Base-by-base conservation (phyloP, 2,888 invertebrate species). In the Drosophila lacicola region DNA sequence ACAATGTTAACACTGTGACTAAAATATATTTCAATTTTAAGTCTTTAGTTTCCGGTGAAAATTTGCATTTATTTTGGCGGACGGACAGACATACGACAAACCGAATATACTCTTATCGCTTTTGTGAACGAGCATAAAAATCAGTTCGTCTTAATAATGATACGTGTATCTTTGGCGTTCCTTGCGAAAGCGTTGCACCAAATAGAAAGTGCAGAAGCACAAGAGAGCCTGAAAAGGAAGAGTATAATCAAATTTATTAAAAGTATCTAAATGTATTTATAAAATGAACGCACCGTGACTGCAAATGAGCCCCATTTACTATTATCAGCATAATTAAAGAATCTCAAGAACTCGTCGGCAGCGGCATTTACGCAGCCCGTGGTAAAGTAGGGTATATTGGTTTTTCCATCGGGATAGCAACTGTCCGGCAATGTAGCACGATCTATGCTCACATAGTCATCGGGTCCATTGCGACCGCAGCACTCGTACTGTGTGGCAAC, bases 391-490 rank as follows among this genome's bases (percentile, higher is more conserved):
- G 37, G 69, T 65, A 56, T 13, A 53, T 74, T 69, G 4, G 53
- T 54, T 4, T 71, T 42, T 0, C 45, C 60, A 3, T 78, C 39
- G 13, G 74, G 67, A 64, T 88, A 90, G 29, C 90, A 90, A 45
- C 88, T 89, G 4, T 51, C 39, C 0, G 90, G 90, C 6, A 80
- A 49, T 6, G 61, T 70, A 11, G 11, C 1, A 8, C 83, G 87
- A 6, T 72, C 70, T 25, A 82, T 75, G 51, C 11, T 17, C 1
- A 69, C 42, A 55, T 90, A 91, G 62, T 92, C 91, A 1, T 75
- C 69, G 37, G 91, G 90, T 14, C 90, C 89, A 47, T 88, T 72
- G 29, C 82, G 74, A 37, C 92, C 92, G 60, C 92, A 92, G 49
- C 92, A 91, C 5, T 88, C 74, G 63, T 78, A 88, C 87, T 90